Evolutionary conservation across 1,140 invertebrate species (phyloP).

Genomic region (Stenopsyche tienmushanensis): DNA sequence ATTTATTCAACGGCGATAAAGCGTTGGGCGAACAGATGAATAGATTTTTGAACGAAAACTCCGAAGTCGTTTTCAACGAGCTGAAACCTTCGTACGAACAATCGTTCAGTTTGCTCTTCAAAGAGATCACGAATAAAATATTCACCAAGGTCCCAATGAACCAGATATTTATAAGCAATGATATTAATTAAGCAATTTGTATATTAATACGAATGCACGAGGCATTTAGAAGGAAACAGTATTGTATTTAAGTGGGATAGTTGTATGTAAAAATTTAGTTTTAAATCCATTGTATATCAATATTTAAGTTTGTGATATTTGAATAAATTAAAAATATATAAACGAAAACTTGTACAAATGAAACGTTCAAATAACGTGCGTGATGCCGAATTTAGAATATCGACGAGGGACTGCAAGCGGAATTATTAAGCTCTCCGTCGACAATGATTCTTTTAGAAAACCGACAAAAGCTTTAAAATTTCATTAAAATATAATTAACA

Average conservation of each 20-base stretch:
- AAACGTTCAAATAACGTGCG: too few species aligned
- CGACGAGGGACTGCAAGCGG: too few species aligned
- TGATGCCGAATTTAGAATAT: too few species aligned
- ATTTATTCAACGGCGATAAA: conserved; percentile 63
- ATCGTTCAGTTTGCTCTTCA: conserved; percentile 61
- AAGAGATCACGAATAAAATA: conserved; percentile 61
- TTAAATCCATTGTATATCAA: not conserved
- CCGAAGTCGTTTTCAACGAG: conserved; percentile 65
- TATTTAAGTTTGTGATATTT: too few species aligned
- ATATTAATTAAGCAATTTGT: conserved; percentile 1
- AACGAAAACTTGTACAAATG: too few species aligned
- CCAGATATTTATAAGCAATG: conserved; percentile 54
- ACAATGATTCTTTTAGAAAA: too few species aligned
- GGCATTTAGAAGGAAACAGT: conserved; percentile 5
- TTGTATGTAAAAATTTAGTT: not conserved
- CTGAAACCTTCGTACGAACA: conserved; percentile 63
- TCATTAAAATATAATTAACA: too few species aligned
- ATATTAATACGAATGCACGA: too few species aligned
- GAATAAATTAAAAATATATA: too few species aligned
- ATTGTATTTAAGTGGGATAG: conserved; percentile 3
- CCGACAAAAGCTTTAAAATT: too few species aligned
- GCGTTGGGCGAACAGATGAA: conserved; percentile 59
- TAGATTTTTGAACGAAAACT: conserved; percentile 66
- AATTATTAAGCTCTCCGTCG: too few species aligned
- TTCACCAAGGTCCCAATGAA: conserved; percentile 65